Conservation (phyloP, 2,113 vertebrate species). For the Triplophysa rosa region DNA sequence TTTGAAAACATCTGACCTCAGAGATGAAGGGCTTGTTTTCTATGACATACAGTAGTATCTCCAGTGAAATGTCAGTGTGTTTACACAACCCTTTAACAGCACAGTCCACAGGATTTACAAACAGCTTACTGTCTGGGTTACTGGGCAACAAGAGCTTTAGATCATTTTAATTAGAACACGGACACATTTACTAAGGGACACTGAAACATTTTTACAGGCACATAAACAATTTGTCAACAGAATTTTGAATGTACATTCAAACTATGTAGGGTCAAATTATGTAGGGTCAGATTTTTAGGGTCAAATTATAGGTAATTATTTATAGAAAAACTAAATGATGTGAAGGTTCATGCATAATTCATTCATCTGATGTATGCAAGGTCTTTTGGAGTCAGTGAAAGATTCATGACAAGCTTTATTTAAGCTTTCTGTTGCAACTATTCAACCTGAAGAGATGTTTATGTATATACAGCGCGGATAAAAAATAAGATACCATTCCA, state of each 20-base stretch:
- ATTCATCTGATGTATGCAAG: not conserved
- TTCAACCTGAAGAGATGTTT: too few species aligned
- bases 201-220: too few species aligned
- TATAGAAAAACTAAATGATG: not conserved
- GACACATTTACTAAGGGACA: not conserved
- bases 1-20: not conserved
- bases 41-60: slow-evolving; percentile 6
- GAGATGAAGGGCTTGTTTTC: slow-evolving; percentile 7
- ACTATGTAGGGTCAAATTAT: too few species aligned
- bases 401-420: too few species aligned
- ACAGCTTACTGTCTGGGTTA: slow-evolving; percentile 22
- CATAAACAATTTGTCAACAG: too few species aligned
- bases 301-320: not conserved
- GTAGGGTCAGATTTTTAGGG: not conserved
- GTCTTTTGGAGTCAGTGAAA: not conserved
- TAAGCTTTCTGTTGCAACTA: too few species aligned
- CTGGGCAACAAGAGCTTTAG: not conserved
- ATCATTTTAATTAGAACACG: not conserved
- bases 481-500: too few species aligned
- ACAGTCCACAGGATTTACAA: slow-evolving; percentile 17
- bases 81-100: not conserved
- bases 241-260: too few species aligned
- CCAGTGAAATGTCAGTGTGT: slow-evolving; percentile 11
- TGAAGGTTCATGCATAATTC: not conserved
- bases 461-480: too few species aligned